phyloP scores from a whole-genome alignment of 2,797 vertebrate genomes.

The Tarsius wallacei region DNA sequence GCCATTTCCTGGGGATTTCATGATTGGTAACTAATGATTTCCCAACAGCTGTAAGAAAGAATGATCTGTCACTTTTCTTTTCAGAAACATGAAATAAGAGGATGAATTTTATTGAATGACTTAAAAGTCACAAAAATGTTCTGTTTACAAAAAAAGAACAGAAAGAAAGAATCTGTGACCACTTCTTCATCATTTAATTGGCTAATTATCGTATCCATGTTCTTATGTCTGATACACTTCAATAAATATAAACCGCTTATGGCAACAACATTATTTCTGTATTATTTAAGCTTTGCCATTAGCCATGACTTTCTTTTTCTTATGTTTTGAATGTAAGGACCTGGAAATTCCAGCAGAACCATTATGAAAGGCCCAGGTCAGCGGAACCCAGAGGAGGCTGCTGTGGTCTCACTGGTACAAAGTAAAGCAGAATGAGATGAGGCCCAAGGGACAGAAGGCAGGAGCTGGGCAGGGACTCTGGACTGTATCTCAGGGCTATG shows the following conservation, averaged over 20 bases:
- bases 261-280: neutral
- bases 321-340: neutral
- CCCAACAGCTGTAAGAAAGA: neutral
- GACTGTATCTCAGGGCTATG: neutral
- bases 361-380: neutral
- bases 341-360: neutral
- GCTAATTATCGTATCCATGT: neutral
- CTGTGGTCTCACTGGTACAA: neutral
- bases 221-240: neutral
- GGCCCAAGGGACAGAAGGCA: neutral
- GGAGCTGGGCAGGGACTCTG: neutral
- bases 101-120: neutral
- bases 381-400: neutral
- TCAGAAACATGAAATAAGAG: neutral
- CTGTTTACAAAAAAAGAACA: neutral
- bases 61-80: neutral
- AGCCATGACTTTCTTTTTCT: neutral
- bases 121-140: neutral
- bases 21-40: conserved; percentile 44
- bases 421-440: neutral
- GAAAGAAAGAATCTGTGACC: neutral
- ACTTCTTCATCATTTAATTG: neutral
- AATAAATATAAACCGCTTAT: neutral
- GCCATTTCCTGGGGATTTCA: conserved; percentile 9
- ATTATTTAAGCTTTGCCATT: neutral